These are phyloP conservation scores for Polylopha cassiicola DNA, from an alignment of 2,888 invertebrate species.

Conservation along the genomic window DNA sequence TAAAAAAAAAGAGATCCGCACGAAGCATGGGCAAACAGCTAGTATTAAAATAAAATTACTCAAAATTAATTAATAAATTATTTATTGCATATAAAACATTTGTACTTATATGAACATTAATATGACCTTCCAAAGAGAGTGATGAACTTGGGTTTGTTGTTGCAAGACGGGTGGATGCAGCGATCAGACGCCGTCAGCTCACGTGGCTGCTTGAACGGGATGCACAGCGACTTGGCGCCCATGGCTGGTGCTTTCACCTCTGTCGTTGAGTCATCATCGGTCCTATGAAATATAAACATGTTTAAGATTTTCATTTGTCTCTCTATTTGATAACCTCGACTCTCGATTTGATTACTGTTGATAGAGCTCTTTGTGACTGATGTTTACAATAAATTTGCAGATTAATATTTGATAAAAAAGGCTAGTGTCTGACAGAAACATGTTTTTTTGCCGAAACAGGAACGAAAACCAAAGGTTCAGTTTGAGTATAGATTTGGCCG, in stretches of 20 bases:
- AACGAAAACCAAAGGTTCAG: too few relatives aligned
- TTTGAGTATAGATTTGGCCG: too few relatives aligned
- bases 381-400: too few relatives aligned
- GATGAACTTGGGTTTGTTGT: conserved; percentile 86
- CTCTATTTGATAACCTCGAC: too few relatives aligned
- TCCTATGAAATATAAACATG: conserved; percentile 63
- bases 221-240: conserved; percentile 99
- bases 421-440: too few relatives aligned
- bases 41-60: too few relatives aligned
- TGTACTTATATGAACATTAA: conserved; percentile 30
- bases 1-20: too few relatives aligned
- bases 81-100: conserved; percentile 27
- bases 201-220: conserved; percentile 93
- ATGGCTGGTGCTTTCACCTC: conserved; percentile 92
- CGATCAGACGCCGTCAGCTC: conserved; percentile 78
- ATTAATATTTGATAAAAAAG: too few relatives aligned
- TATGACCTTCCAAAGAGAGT: conserved; percentile 98
- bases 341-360: too few relatives aligned
- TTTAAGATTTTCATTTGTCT: neutral
- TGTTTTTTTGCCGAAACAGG: too few relatives aligned
- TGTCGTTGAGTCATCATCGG: conserved; percentile 78
- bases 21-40: too few relatives aligned
- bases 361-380: too few relatives aligned
- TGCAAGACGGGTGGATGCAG: conserved; percentile 94
- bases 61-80: conserved; percentile 30